Percentiles rank a stretch among this genome's conserved stretches.
Evolutionary conservation across 2,113 vertebrate species (phyloP).

Genomic region (Protomyctophum bolini): DNA sequence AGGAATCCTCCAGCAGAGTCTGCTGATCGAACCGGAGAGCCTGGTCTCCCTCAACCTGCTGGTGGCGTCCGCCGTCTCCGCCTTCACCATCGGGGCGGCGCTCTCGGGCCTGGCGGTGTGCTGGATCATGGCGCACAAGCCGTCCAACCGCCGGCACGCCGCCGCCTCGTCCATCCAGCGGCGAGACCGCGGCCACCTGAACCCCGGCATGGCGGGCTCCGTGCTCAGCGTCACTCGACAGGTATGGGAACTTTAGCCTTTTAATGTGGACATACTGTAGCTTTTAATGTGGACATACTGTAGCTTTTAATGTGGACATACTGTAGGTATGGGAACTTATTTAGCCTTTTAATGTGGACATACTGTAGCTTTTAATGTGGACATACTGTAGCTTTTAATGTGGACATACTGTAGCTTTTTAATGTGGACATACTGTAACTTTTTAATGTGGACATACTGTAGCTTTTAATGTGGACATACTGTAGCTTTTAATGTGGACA

Average conservation of each 20-base stretch:
- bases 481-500: too few species aligned
- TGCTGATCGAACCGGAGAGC: conserved; percentile 90
- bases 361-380: too few species aligned
- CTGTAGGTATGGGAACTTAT: too few species aligned
- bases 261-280: too few species aligned
- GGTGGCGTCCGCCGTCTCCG: conserved; percentile 92
- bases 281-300: too few species aligned
- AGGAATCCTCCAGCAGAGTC: conserved; percentile 92
- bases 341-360: too few species aligned
- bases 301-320: too few species aligned
- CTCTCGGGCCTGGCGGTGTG: conserved; percentile 95
- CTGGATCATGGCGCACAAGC: conserved; percentile 94
- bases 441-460: too few species aligned
- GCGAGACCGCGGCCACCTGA: conserved; percentile 87
- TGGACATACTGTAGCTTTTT: too few species aligned
- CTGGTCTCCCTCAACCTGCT: conserved; percentile 96
- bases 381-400: too few species aligned
- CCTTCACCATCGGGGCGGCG: conserved; percentile 93
- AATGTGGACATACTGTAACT: too few species aligned
- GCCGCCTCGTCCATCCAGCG: conserved; percentile 82
- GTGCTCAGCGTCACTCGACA: conserved; percentile 92
- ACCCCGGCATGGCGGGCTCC: conserved; percentile 85
- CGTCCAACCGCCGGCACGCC: conserved; percentile 78
- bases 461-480: too few species aligned
- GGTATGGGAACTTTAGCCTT: background rate